Conservation (phyloP, 1,140 invertebrate genomes). For the Drosophila navojoa region DNA sequence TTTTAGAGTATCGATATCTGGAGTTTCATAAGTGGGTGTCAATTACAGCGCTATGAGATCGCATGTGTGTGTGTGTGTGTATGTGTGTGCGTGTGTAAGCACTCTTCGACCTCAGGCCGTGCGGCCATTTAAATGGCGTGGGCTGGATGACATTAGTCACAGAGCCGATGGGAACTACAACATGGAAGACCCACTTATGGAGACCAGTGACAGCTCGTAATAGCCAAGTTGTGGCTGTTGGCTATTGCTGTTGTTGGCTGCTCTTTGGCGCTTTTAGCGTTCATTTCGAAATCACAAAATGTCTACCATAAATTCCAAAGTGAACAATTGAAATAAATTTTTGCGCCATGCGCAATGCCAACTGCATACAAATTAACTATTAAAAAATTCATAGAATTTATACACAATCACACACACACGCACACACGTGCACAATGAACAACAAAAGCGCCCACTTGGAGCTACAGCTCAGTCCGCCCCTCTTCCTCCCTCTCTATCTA, state of each 20-base stretch:
- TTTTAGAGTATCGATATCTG: conserved; percentile 31
- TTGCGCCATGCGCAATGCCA: conserved; percentile 77
- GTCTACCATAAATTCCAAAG: conserved; percentile 82
- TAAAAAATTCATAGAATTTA: conserved; percentile 82
- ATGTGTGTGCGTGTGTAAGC: conserved; percentile 2
- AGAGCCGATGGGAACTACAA: conserved; percentile 45
- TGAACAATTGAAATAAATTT: conserved; percentile 83
- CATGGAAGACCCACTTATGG: conserved; percentile 44
- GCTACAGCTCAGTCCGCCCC: conserved; percentile 3
- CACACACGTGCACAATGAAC: conserved; percentile 15
- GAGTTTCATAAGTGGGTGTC: conserved; percentile 71
- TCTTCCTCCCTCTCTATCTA: not conserved
- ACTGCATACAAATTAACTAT: conserved; percentile 82
- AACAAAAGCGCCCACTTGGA: conserved; percentile 68
- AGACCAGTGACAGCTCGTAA: conserved; percentile 11
- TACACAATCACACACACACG: conserved; percentile 60
- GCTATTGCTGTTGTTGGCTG: conserved; percentile 22
- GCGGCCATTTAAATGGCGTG: conserved; percentile 52
- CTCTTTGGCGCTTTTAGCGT: conserved; percentile 49
- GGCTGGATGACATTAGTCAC: conserved; percentile 73
- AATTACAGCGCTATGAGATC: conserved; percentile 58
- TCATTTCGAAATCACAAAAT: conserved; percentile 81
- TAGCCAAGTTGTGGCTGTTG: conserved; percentile 31
- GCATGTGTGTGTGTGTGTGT: not conserved
- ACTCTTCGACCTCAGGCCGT: conserved; percentile 32